Base-by-base conservation (phyloP, 1,140 invertebrate genomes). In the Trachymyrmex septentrionalis region DNA sequence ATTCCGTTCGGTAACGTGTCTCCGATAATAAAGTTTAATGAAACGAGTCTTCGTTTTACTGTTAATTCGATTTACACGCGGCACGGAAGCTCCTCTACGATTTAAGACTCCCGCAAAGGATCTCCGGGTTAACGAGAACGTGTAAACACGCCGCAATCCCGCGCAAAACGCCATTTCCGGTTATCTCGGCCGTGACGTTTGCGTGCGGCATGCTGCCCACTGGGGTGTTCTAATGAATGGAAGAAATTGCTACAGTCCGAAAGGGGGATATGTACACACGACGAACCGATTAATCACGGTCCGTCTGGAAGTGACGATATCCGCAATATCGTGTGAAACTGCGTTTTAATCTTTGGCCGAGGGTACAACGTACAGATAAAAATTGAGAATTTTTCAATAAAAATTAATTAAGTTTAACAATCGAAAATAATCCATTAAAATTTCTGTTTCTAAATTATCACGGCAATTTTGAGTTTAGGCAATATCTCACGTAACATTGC, bases 91-190 rank as follows among this genome's bases (percentile, higher is more conserved):
- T 21, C n/a, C 27, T 38, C 27, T 48, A 61, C 48, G 55, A 84
- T 73, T 84, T 84, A 84, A 84, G 69, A 84, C 48, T 63, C 72
- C 55, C 69, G 55, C 24, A 75, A 30, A 69, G 38, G 80, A 63
- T 84, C 57, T 34, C 27, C 19, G 30, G 55, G 55, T 73, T 84
- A 84, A 84, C 69, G 69, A 75, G 80, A 63, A 75, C 55, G 69
- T 84, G 69, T 75, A 84, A 84, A 84, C 80, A 84, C 61, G 38
- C 80, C 34, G 69, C 69, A 84, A 75, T 75, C 48, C 69, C 69
- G 69, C 55, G 38, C 34, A 24, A 82, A 82, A 84, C 24, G 80
- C 69, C 69, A 84, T 84, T 84, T 84, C 69, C 80, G 69, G 55
- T 84, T 84, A 84, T 84, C 80, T 75, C 38, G 67, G 67, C 38